Conservation (phyloP, 2,888 invertebrate species). For the Drosophila greeni region DNA sequence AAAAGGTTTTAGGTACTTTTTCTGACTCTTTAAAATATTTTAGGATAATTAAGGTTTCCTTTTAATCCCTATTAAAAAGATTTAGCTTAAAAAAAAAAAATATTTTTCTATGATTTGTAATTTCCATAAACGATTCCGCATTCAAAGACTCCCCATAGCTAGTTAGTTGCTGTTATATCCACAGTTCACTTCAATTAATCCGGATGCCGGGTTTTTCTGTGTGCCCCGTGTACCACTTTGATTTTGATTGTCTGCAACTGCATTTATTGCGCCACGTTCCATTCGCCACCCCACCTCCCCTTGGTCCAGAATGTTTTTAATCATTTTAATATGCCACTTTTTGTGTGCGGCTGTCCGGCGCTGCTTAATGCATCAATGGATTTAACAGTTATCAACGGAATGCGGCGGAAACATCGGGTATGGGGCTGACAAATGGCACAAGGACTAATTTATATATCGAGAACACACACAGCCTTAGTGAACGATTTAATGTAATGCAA, state of each 20-base stretch:
- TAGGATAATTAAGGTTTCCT: too few relatives aligned
- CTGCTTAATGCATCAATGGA: conserved; percentile 56
- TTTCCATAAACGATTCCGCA: background rate
- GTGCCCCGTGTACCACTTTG: conserved; percentile 48
- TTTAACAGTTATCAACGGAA: conserved; percentile 32
- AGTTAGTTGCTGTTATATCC: conserved; percentile 1
- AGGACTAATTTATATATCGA: conserved; percentile 50
- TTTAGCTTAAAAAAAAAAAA: too few relatives aligned
- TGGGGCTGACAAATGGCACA: conserved; percentile 39
- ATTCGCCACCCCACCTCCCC: too few relatives aligned
- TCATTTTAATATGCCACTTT: conserved; percentile 65
- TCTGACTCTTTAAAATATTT: background rate
- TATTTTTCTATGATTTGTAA: background rate
- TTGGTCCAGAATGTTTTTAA: conserved; percentile 46
- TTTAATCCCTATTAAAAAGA: background rate
- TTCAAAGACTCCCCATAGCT: background rate
- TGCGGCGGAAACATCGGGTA: background rate
- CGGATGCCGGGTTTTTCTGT: conserved; percentile 38
- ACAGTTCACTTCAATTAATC: conserved; percentile 61
- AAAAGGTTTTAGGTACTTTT: background rate
- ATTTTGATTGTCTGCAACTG: conserved; percentile 66
- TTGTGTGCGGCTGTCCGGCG: conserved; percentile 38
- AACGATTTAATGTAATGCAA: conserved; percentile 26
- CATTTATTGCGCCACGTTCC: conserved; percentile 32
- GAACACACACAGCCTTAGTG: conserved; percentile 18